These are phyloP conservation scores for Drosophila anceps DNA, from an alignment of 2,888 invertebrate species.

Conservation along the genomic window DNA sequence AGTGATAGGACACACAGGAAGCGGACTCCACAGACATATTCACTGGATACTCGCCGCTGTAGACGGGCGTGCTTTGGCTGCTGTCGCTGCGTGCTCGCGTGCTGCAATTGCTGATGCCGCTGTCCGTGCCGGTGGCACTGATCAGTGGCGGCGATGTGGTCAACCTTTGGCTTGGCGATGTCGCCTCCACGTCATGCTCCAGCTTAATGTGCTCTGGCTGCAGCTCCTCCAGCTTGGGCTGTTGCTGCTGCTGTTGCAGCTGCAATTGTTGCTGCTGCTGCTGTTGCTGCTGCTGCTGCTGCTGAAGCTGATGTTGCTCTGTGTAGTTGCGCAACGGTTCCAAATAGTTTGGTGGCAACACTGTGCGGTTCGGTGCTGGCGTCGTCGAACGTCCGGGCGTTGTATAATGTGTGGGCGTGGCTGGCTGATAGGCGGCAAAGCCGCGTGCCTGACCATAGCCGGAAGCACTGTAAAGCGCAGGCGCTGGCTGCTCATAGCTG, in stretches of 20 bases:
- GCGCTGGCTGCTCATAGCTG: conserved; percentile 66
- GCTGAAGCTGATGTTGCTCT: conserved; percentile 39
- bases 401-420: conserved; percentile 52
- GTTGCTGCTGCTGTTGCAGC: conserved; percentile 47
- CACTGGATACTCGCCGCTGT: conserved; percentile 75
- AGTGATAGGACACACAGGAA: conserved; percentile 76
- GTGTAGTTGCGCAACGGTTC: conserved; percentile 62
- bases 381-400: conserved; percentile 66
- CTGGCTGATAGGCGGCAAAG: conserved; percentile 57
- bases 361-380: conserved; percentile 74
- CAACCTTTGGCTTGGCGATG: conserved; percentile 59
- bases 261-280: neutral
- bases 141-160: conserved; percentile 80
- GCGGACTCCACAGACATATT: conserved; percentile 80
- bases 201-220: conserved; percentile 40
- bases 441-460: conserved; percentile 61
- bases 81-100: conserved; percentile 73
- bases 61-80: conserved; percentile 80
- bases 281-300: neutral
- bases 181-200: conserved; percentile 46
- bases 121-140: conserved; percentile 80
- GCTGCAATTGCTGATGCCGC: conserved; percentile 81
- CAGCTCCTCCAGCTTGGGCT: conserved; percentile 58
- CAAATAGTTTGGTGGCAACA: conserved; percentile 68
- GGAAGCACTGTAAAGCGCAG: conserved; percentile 68